phyloP scores from a whole-genome alignment of 2,888 invertebrate species.

The Druceiella hillmani region DNA sequence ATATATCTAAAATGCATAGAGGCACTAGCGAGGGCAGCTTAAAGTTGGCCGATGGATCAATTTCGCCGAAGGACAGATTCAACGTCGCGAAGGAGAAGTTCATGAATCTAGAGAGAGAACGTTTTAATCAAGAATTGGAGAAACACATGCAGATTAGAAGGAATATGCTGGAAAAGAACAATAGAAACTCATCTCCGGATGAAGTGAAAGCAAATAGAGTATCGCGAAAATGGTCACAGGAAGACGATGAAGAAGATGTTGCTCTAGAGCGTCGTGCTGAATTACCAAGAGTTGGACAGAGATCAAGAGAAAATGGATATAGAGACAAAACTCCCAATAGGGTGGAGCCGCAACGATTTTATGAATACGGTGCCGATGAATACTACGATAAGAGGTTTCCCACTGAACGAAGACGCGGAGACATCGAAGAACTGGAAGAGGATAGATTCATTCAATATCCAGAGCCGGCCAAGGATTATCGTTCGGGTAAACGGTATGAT shows the following conservation, averaged over 20 bases:
- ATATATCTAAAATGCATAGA: slow-evolving; percentile 31
- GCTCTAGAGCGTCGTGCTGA: slow-evolving; percentile 14
- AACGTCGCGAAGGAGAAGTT: slow-evolving; percentile 85
- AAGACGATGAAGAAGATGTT: slow-evolving; percentile 20
- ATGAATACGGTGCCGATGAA: slow-evolving; percentile 43
- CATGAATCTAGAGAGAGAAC: slow-evolving; percentile 68
- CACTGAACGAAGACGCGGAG: no score
- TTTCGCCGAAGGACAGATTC: slow-evolving; percentile 73
- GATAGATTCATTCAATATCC: no score
- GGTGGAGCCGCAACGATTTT: slow-evolving; percentile 24
- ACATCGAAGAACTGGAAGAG: no score
- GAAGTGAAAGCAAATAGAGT: slow-evolving; percentile 36
- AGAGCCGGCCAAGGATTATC: no score
- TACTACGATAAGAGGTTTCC: slow-evolving; percentile 40
- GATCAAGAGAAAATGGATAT: slow-evolving; percentile 37
- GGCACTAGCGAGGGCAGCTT: slow-evolving; percentile 46
- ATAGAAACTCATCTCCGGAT: slow-evolving; percentile 48
- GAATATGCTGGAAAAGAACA: slow-evolving; percentile 47
- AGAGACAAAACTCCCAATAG: no score
- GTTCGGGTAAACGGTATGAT: no score
- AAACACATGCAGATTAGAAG: slow-evolving; percentile 49
- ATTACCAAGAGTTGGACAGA: slow-evolving; percentile 23
- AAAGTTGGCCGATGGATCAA: slow-evolving; percentile 35
- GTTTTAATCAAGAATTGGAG: slow-evolving; percentile 53
- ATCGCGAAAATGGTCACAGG: slow-evolving; percentile 13